Evolutionary conservation across 2,888 invertebrate species (phyloP).

Genomic region (Brassicogethes aeneus): DNA sequence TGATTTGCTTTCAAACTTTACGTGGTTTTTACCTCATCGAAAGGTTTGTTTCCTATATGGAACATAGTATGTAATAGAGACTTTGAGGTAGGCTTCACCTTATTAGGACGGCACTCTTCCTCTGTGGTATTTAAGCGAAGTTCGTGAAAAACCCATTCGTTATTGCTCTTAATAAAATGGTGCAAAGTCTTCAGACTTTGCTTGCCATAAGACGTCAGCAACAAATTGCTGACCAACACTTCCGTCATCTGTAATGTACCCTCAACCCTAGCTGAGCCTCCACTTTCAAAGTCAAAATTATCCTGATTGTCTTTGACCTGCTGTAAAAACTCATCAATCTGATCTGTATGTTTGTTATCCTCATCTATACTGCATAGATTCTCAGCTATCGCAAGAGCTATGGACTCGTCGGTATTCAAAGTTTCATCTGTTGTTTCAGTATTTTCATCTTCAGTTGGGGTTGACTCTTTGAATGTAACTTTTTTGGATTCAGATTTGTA

Average conservation of each 20-base stretch:
- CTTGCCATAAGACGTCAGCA: constrained; percentile 52
- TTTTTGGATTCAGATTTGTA: constrained; percentile 41
- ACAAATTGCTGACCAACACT: constrained; percentile 53
- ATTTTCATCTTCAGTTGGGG: constrained; percentile 4
- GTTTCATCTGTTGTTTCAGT: constrained; percentile 23
- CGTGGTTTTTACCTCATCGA: constrained; percentile 56
- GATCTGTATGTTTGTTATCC: constrained; percentile 68
- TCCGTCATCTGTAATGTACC: constrained; percentile 44
- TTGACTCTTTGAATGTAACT: constrained; percentile 19
- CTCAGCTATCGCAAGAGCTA: constrained; percentile 66
- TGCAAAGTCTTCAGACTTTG: constrained; percentile 51
- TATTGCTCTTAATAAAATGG: constrained; percentile 60
- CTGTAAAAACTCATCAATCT: constrained; percentile 55
- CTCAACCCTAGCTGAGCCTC: constrained; percentile 40
- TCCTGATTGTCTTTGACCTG: constrained; percentile 44
- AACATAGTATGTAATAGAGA: constrained; percentile 69
- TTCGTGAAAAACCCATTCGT: constrained; percentile 57
- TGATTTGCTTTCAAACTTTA: neutral
- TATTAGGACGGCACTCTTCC: constrained; percentile 34
- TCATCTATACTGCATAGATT: constrained; percentile 72
- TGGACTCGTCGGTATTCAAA: constrained; percentile 33
- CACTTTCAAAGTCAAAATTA: constrained; percentile 27
- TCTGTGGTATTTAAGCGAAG: constrained; percentile 42
- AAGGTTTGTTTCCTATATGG: constrained; percentile 63
- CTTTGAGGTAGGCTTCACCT: constrained; percentile 32